A percentile compares a stretch with the other conserved stretches of the same genome.
These are phyloP conservation scores for Trigoniulus corallinus DNA, from an alignment of 1,140 invertebrate genomes.

Conservation along the genomic window DNA sequence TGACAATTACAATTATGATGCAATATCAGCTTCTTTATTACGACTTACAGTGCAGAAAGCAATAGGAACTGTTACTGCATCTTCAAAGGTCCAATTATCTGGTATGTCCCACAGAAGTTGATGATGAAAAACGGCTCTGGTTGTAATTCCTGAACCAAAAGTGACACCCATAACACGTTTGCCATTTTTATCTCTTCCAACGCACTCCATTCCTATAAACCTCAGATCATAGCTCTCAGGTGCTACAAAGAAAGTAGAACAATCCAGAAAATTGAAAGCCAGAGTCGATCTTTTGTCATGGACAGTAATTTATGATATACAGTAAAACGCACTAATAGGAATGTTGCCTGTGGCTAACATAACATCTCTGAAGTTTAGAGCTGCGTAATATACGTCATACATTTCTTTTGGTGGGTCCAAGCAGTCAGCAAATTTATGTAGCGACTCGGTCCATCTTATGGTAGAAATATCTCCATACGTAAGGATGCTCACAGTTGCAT, in stretches of 20 bases:
- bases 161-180: conserved; percentile 84
- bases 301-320: conserved; percentile 38
- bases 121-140: conserved; percentile 62
- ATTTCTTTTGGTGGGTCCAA: conserved; percentile 36
- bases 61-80: conserved; percentile 85
- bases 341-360: conserved; percentile 94
- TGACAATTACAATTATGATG: not conserved
- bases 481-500: conserved; percentile 84
- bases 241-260: no score
- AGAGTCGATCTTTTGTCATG: not conserved
- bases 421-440: conserved; percentile 35
- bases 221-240: conserved; percentile 79
- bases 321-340: conserved; percentile 72
- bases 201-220: conserved; percentile 85
- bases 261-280: conserved; percentile 13
- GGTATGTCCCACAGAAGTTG: conserved; percentile 83
- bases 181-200: conserved; percentile 56
- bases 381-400: conserved; percentile 79
- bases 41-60: conserved; percentile 76
- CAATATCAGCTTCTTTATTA: no score
- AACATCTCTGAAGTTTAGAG: conserved; percentile 92
- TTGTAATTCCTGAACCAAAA: conserved; percentile 70
- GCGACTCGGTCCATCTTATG: conserved; percentile 81
- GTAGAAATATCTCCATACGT: conserved; percentile 80
- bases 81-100: conserved; percentile 65